These are phyloP conservation scores for Bucco capensis DNA, from an alignment of 2,113 vertebrate species.

Conservation along the genomic window DNA sequence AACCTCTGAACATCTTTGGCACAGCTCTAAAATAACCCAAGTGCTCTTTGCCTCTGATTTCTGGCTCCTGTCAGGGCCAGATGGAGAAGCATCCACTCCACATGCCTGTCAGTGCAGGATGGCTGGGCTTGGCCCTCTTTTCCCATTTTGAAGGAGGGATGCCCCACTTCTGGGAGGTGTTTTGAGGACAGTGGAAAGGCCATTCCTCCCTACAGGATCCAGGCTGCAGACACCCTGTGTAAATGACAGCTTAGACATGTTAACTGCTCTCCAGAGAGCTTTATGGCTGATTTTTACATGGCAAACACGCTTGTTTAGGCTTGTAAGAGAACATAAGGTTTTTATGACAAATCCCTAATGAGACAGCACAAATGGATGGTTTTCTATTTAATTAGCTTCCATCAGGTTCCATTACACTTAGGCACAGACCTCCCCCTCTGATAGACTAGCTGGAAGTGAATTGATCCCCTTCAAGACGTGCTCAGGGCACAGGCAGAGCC, in stretches of 20 bases:
- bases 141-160: neutral
- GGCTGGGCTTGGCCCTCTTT: neutral
- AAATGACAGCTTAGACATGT: neutral
- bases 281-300: neutral
- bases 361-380: slow-evolving; percentile 12
- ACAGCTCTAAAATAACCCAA: neutral
- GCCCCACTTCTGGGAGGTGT: neutral
- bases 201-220: neutral
- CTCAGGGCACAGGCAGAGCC: neutral
- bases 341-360: slow-evolving; percentile 17
- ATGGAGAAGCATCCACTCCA: neutral
- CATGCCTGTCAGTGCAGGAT: neutral
- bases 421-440: neutral
- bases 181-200: slow-evolving; percentile 20
- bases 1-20: neutral
- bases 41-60: neutral
- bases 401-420: neutral
- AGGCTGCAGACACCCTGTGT: neutral
- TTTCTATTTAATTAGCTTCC: slow-evolving; percentile 35
- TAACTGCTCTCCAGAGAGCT: slow-evolving; percentile 3
- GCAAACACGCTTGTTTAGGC: slow-evolving; percentile 7
- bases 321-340: slow-evolving; percentile 27
- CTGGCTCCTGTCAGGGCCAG: neutral
- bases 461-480: neutral
- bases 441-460: neutral